Evolutionary conservation across 2,797 vertebrate genomes (phyloP).

Genomic region (Molossus alvarezi): DNA sequence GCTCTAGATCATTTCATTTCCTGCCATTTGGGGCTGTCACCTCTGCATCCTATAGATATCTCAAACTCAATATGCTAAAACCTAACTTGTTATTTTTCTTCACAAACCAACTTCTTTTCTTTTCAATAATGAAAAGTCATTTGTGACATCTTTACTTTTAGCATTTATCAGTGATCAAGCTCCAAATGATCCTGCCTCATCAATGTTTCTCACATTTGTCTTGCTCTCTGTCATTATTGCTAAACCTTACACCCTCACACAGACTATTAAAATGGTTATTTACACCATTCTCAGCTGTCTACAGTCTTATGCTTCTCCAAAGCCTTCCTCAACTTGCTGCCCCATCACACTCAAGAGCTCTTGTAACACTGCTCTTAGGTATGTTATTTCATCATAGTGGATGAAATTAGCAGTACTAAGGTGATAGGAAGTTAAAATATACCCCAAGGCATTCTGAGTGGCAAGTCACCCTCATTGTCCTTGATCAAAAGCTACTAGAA

Average conservation of each 20-base stretch:
- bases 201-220: background rate
- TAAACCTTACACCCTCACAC: background rate
- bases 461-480: background rate
- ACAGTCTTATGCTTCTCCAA: background rate
- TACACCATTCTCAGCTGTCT: background rate
- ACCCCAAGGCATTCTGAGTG: background rate
- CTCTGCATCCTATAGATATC: background rate
- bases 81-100: background rate
- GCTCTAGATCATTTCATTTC: background rate
- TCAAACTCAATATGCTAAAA: background rate
- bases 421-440: background rate
- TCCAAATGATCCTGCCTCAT: background rate
- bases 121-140: slow-evolving; percentile 41
- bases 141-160: background rate
- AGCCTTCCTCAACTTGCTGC: background rate
- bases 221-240: background rate
- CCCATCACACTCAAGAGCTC: background rate
- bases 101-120: background rate
- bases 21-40: background rate
- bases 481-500: background rate
- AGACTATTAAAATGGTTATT: background rate
- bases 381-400: background rate
- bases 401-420: background rate
- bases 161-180: background rate
- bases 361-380: background rate